Percentiles rank a stretch among this genome's conserved stretches.
These are phyloP conservation scores for Anoplius nigerrimus DNA, from an alignment of 2,888 invertebrate species.

Conservation along the genomic window DNA sequence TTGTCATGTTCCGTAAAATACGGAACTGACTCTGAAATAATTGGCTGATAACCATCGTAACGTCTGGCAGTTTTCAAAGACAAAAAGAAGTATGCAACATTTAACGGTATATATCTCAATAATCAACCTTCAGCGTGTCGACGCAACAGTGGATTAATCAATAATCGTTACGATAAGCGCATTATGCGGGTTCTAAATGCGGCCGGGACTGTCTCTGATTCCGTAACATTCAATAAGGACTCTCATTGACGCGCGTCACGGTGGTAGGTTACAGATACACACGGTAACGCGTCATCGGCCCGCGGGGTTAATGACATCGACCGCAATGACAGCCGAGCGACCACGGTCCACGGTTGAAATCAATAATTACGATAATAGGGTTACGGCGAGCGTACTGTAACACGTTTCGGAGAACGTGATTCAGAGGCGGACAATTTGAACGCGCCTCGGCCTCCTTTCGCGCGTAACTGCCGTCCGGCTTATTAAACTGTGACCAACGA, in stretches of 20 bases:
- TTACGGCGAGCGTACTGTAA: constrained; percentile 48
- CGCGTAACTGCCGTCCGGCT: constrained; percentile 37
- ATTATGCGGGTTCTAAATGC: not conserved
- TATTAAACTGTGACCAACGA: constrained; percentile 35
- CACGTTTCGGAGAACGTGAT: constrained; percentile 49
- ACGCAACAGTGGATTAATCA: too few relatives aligned
- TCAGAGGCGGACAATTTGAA: constrained; percentile 50
- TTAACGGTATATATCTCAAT: too few relatives aligned
- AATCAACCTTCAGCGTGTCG: too few relatives aligned
- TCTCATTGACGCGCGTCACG: too few relatives aligned
- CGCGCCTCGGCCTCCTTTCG: constrained; percentile 38
- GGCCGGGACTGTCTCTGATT: not conserved
- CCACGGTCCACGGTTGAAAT: constrained; percentile 40
- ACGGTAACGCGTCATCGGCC: constrained; percentile 27
- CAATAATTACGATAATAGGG: constrained; percentile 59
- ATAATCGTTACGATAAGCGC: not conserved
- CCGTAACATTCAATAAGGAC: too few relatives aligned
- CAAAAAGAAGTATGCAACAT: too few relatives aligned
- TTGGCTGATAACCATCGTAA: too few relatives aligned
- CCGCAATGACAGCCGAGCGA: constrained; percentile 37
- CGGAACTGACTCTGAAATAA: not conserved
- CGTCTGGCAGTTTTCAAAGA: too few relatives aligned
- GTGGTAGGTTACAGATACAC: not conserved
- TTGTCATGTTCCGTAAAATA: not conserved
- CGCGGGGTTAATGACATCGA: constrained; percentile 41